Evolutionary conservation across 2,113 vertebrate genomes (phyloP), one percentile per base, ranked within the genome.

Genomic region (Turnix velox): DNA sequence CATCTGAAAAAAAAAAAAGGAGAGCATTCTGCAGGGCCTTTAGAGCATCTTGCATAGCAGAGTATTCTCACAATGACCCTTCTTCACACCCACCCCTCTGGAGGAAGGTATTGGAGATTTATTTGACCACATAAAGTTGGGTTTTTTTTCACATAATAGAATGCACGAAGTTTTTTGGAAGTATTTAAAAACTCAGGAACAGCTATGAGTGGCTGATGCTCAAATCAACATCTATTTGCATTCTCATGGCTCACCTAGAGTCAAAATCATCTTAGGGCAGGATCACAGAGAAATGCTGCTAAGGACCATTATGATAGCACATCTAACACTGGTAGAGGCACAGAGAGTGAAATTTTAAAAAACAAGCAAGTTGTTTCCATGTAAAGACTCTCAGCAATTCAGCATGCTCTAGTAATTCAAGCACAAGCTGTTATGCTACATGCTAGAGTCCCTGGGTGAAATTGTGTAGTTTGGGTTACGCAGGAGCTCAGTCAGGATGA

Each of bases 341-440:
- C 20, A 77, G 22, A 91, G 43, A 94, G 15, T 39, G 57, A 93
- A 94, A 75, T 95, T 88, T 59, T 67, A n/a, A 93, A 76, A 82
- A 94, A 58, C 31, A 54, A 91, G 45, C 49, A 90, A 68, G 74
- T 89, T 83, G 55, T 86, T 94, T 61, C 90, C 22, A 15, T 72
- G 75, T 63, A 71, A 90, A 33, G 80, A 90, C n/a, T 80, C 90
- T 71, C 46, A 92, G 79, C 72, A 84, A 86, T 96, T 96, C 86
- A 90, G 18, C 67, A 95, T 88, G 92, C 92, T 94, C 93, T 88
- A 94, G 55, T 92, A 94, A 93, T 81, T 96, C 76, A 63, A 77
- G 77, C 84, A 82, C 94, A 94, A 95, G 69, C 82, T 92, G 87
- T 86, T 94, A 74, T 9, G 1, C 74, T 93, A 48, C 68, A 37